A percentile compares a stretch with the other conserved stretches of the same genome.
Conservation (phyloP, 2,113 vertebrate genomes). For the Coptodon bakossiorum region DNA sequence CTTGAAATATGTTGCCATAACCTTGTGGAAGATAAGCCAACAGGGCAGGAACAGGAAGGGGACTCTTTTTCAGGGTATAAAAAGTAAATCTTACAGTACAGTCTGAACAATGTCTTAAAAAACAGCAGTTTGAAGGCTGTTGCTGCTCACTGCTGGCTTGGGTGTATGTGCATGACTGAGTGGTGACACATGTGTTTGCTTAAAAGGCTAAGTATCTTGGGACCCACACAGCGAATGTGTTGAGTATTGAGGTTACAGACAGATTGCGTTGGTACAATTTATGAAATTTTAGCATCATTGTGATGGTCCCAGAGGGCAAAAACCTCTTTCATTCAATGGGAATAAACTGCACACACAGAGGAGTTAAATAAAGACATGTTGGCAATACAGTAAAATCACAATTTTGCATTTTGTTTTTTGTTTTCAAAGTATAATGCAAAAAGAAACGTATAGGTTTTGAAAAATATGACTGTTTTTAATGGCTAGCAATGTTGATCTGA, state of each 20-base stretch:
- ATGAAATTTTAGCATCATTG: neutral
- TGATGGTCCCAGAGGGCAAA: neutral
- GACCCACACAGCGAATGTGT: neutral
- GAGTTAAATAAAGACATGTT: neutral
- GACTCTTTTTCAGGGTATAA: neutral
- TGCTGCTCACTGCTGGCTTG: neutral
- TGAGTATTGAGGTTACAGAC: neutral
- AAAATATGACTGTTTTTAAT: neutral
- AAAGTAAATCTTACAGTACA: neutral
- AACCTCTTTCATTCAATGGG: neutral
- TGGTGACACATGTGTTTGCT: neutral
- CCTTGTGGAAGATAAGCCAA: conserved; percentile 54
- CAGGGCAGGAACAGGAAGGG: conserved; percentile 5
- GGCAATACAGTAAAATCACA: neutral
- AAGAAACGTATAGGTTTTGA: neutral
- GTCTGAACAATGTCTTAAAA: neutral
- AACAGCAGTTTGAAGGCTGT: neutral
- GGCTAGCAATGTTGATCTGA: neutral
- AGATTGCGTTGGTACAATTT: neutral
- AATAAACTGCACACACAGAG: neutral
- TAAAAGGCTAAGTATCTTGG: neutral
- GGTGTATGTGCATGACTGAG: neutral
- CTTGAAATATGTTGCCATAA: conserved; percentile 44
- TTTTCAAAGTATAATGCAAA: neutral
- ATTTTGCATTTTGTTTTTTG: neutral